A percentile compares a stretch with the other conserved stretches of the same genome.
Evolutionary conservation across 2,113 vertebrate genomes (phyloP).

Genomic region (Eidolon helvum): DNA sequence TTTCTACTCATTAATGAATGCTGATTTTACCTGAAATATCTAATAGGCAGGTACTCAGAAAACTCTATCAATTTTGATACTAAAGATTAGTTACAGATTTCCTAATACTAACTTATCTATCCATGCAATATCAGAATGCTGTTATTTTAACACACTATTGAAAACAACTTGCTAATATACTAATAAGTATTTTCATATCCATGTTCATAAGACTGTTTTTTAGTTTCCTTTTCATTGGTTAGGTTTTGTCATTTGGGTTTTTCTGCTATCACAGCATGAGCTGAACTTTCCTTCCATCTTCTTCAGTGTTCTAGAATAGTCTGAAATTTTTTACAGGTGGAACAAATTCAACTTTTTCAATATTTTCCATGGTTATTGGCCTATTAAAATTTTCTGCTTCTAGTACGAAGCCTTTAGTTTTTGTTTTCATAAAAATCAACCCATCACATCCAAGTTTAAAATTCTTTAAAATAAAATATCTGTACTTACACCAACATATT

Average conservation of each 20-base stretch:
- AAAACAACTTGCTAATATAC: not conserved
- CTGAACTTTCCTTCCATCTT: not conserved
- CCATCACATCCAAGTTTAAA: not conserved
- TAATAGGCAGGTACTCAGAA: not conserved
- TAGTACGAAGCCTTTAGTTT: not conserved
- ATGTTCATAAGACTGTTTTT: not conserved
- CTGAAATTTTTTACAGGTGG: not conserved
- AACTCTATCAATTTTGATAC: not conserved
- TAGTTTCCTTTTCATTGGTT: not conserved
- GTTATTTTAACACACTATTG: not conserved
- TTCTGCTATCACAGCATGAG: not conserved
- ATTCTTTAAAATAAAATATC: not conserved
- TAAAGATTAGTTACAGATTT: not conserved
- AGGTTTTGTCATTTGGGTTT: not conserved
- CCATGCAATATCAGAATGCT: not conserved
- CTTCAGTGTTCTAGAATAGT: not conserved
- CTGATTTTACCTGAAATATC: not conserved
- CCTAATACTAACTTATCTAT: not conserved
- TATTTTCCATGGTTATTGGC: not conserved
- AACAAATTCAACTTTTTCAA: not conserved
- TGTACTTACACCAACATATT: not conserved
- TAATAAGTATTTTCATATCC: not conserved
- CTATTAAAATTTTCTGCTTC: not conserved
- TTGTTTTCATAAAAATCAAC: slow-evolving; percentile 14
- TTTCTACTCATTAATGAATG: not conserved